These are phyloP conservation scores for Decapterus maruadsi DNA, from an alignment of 2,797 vertebrate genomes.

Conservation along the genomic window DNA sequence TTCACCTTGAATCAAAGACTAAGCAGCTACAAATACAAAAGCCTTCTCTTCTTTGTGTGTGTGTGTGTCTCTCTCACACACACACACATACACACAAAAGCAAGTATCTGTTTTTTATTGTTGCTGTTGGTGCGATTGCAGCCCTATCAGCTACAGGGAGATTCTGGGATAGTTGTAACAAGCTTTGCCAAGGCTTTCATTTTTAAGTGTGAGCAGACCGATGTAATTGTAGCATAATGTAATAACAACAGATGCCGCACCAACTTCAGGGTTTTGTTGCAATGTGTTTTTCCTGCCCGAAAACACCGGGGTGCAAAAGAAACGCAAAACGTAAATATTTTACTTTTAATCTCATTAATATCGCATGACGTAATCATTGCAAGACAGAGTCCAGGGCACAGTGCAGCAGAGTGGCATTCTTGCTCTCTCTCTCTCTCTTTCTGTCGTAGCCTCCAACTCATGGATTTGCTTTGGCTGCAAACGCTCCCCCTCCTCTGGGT, in stretches of 20 bases:
- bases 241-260: constrained; percentile 49
- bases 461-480: constrained; percentile 72
- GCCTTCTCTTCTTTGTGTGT: constrained; percentile 39
- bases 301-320: constrained; percentile 12
- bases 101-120: constrained; percentile 63
- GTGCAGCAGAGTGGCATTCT: neutral
- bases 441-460: constrained; percentile 42
- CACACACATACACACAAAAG: constrained; percentile 3
- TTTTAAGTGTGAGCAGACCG: constrained; percentile 70
- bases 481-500: constrained; percentile 58
- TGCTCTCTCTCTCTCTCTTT: constrained; percentile 5
- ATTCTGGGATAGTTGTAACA: constrained; percentile 47
- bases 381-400: constrained; percentile 1
- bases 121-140: constrained; percentile 56
- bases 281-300: constrained; percentile 40
- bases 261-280: constrained; percentile 12
- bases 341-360: constrained; percentile 32
- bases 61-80: neutral
- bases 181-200: constrained; percentile 63
- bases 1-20: constrained; percentile 71
- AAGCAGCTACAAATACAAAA: constrained; percentile 65
- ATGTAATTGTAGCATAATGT: constrained; percentile 47
- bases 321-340: constrained; percentile 6
- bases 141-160: constrained; percentile 55
- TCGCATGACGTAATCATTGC: constrained; percentile 21